Percentiles rank a stretch among this genome's conserved stretches.
Conservation (phyloP, 2,113 vertebrate species). For the Gallinago paraguaiae region DNA sequence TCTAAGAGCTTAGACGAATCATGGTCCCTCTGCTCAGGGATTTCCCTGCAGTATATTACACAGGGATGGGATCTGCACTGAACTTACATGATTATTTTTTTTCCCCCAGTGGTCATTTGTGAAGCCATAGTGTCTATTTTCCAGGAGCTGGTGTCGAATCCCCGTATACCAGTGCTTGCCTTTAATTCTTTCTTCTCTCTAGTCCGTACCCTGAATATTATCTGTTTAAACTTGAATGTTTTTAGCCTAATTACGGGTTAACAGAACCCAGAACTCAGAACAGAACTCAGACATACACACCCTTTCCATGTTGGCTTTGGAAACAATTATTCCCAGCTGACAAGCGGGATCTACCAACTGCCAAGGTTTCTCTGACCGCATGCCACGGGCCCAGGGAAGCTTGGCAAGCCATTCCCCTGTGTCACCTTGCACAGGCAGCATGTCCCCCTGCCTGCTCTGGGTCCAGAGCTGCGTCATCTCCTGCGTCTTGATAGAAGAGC, state of each 20-base stretch:
- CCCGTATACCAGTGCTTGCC: background rate
- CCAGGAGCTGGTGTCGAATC: background rate
- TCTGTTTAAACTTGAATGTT: background rate
- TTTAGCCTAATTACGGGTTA: conserved; percentile 9
- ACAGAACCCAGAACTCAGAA: background rate
- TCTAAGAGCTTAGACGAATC: background rate
- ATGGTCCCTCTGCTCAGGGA: background rate
- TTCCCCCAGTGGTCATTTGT: background rate
- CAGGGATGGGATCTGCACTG: background rate
- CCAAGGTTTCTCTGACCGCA: rapidly evolving
- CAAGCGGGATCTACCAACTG: background rate
- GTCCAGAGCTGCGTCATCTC: background rate
- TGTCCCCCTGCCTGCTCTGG: background rate
- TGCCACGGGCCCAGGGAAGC: rapidly evolving
- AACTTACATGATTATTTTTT: background rate
- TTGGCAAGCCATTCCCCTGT: background rate
- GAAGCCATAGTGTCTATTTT: background rate
- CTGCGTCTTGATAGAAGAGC: background rate
- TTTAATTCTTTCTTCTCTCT: background rate
- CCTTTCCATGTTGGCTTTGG: background rate
- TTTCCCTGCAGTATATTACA: background rate
- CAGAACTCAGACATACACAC: background rate
- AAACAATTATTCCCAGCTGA: background rate
- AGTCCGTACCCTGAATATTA: background rate
- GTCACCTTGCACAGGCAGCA: rapidly evolving